Base-by-base conservation (phyloP, 2,797 vertebrate species). In the Jordanella pulchra region DNA sequence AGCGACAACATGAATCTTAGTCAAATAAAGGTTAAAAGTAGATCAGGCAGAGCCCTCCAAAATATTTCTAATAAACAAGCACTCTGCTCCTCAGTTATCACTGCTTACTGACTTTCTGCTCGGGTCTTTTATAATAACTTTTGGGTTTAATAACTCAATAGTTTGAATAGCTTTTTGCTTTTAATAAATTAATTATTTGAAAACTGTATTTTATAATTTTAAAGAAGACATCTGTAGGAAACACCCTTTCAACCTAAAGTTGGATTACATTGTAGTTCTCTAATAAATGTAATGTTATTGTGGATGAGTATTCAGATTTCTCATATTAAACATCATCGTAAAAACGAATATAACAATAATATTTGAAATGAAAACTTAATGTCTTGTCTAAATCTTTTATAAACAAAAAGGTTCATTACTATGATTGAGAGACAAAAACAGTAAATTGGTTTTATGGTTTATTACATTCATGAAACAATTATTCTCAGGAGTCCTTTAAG, bases 401-500 rank as follows among this genome's bases (percentile, higher is more conserved):
- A 75, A 68, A 60, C 0, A 44, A 3, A 28, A 0, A 7, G 60
- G 1, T 11, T 51, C 47, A 42, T 58, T 13, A n/a, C 21, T 21
- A 35, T 48, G 3, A 66, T 75, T 68, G 18, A 73, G 82, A 14
- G 23, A 79, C 45, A 72, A 39, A 65, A 55, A 12, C 47, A 47
- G 67, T 30, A 60, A 50, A 23, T 71, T n/a, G 39, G 60, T 83
- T 69, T 86, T 77, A 77, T 9, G 28, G 71, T 92, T 91, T 92
- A 92, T 86, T 87, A 89, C 79, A 87, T 83, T 88, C 69, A 80
- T 21, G 42, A 51, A 79, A 86, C 66, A 79, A 67, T 74, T 50
- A 77, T 78, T 50, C 85, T 25, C 50, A 79, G 65, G 27, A 78
- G 60, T 51, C 12, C 71, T 85, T 80, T 75, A 82, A 77, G 73